Base-by-base conservation (phyloP, 2,888 invertebrate genomes). In the Dryomyza anilis region DNA sequence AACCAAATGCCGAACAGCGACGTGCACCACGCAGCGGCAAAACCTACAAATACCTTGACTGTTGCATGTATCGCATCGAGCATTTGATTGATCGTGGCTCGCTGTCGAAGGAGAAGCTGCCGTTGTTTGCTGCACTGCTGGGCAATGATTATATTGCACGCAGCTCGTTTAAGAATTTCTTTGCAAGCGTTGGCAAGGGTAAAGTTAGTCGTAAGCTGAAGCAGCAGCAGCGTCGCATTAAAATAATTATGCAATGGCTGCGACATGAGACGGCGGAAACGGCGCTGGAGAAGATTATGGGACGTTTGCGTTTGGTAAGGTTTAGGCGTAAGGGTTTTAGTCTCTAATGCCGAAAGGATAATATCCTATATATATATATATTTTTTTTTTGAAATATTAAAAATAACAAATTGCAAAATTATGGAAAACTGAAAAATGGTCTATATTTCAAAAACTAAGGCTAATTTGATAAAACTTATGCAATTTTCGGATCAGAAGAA, bases 131-230 rank as follows among this genome's bases (percentile, higher is more conserved):
- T 0, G 91, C 92, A 1, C 78, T 96, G 36, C 83, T 96, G 7
- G 97, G 96, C 1, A 97, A 97, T 85, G 97, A 97, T 83, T 96
- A 92, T 82, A 89, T 95, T 8, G 86, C 89, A 43, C 86, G 86
- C 65, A 84, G 84, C 3, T 85, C 87, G 0, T 94, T 95, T 76
- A 85, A 84, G 2, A 87, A 88, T 69, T 94, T 96, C 79, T 92
- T 90, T 74, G 81, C 85, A 0, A 87, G 89, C 58, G 69, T 76
- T 73, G 75, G 76, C 0, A 82, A 79, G 64, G 71, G 72, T 0
- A 77, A 79, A 2, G 72, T 77, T 23, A 78, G 76, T 59, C 74
- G 76, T 5, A 74, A 72, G 43, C 58, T 77, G 2, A 88, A 87
- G 74, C 85, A 87, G 2, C 88, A 89, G 66, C 91, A 93, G 74